Conservation (phyloP, 2,113 vertebrate species). For the Calonectris borealis region DNA sequence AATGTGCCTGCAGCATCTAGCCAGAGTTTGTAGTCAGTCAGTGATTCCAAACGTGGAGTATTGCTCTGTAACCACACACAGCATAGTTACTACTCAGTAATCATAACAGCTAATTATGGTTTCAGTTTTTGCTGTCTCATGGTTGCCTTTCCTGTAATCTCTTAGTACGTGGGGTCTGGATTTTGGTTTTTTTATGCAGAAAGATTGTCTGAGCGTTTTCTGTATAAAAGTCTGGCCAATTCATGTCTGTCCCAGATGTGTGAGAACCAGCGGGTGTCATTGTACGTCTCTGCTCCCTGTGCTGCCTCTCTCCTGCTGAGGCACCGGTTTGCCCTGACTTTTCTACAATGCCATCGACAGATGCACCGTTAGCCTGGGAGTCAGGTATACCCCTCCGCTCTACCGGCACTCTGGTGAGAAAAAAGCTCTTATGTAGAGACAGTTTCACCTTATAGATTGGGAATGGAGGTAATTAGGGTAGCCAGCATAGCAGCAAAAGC, state of each 20-base stretch:
- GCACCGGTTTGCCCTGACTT: background rate
- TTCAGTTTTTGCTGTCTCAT: background rate
- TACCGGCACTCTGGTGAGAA: background rate
- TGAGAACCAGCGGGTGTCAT: fast-evolving
- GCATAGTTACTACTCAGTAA: background rate
- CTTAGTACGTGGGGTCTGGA: background rate
- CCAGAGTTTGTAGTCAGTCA: background rate
- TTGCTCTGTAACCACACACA: background rate
- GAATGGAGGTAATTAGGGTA: background rate
- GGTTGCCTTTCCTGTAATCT: background rate
- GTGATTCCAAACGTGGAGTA: background rate
- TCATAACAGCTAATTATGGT: background rate
- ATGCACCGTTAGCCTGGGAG: background rate
- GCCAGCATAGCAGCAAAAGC: background rate
- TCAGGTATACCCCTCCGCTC: fast-evolving
- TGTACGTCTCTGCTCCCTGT: too few species aligned
- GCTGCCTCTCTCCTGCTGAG: background rate
- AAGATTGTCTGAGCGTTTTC: background rate
- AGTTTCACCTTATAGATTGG: fast-evolving
- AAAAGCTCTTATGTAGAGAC: background rate
- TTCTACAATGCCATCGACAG: too few species aligned
- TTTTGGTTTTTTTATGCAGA: background rate
- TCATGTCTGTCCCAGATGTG: fast-evolving
- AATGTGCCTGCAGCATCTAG: background rate
- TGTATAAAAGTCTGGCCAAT: background rate